Evolutionary conservation across 64 coral and sea anemone genomes (phyloP).

Genomic region (Stichodactyla mertensii): DNA sequence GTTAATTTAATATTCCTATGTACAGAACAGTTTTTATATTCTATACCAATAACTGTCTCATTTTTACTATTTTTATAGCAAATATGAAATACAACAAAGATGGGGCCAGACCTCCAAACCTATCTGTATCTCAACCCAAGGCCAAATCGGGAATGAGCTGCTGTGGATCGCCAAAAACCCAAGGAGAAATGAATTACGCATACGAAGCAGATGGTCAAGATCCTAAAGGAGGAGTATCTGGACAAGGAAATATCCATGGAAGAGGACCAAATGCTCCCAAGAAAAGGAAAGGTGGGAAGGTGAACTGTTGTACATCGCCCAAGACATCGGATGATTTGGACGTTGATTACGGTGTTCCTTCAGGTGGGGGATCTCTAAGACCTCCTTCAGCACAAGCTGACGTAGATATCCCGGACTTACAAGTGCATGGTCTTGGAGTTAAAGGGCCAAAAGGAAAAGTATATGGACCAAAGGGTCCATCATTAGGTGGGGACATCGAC

Average conservation of each 20-base stretch:
- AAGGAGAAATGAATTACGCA: constrained; percentile 25
- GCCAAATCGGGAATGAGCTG: not conserved
- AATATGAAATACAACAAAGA: constrained; percentile 19
- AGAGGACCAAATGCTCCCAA: constrained; percentile 1
- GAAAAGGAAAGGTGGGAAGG: not conserved
- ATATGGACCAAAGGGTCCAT: constrained; percentile 8
- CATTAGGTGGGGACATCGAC: not conserved
- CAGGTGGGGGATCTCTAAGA: not conserved
- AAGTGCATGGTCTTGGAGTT: not conserved
- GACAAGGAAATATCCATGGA: not conserved
- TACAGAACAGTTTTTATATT: too few species aligned
- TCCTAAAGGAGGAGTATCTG: constrained; percentile 3
- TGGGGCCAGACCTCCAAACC: not conserved
- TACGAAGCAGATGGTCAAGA: not conserved
- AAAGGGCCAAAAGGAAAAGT: not conserved
- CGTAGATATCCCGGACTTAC: not conserved
- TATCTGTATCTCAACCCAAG: not conserved
- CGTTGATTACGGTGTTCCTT: constrained; percentile 7
- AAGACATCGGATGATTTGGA: constrained; percentile 22
- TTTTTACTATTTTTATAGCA: not conserved
- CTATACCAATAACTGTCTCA: not conserved
- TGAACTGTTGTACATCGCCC: constrained; percentile 1
- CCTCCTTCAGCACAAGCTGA: not conserved
- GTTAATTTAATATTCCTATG: too few species aligned
- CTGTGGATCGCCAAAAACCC: constrained; percentile 21